Evolutionary conservation across 2,113 vertebrate genomes (phyloP), one percentile per base, ranked within the genome.

Genomic region (Gopherus flavomarginatus): DNA sequence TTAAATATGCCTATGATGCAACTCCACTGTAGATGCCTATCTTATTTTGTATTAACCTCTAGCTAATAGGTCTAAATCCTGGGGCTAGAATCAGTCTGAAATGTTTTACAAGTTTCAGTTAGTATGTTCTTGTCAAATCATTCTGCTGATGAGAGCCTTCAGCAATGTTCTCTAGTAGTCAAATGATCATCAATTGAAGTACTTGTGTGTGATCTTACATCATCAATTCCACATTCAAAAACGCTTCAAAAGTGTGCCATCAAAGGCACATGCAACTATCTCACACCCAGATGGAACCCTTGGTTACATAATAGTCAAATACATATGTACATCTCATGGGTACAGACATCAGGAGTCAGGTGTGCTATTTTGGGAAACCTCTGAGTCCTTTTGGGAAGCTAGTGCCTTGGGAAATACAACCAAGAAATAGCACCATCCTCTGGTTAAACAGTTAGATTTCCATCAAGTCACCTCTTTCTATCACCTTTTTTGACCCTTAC

Each of bases 351-450:
- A 50, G 7, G 77, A 80, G 11, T n/a, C 38, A 75, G 75, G 53
- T 26, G 12, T 47, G 72, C 0, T 1, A 31, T 42, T 82, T 65
- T 14, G 92, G 12, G 54, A 65, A 96, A 83, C 0, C 49, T 78
- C 26, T 29, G 92, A 29, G 47, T 95, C 72, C 16, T 89, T 81
- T 78, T 54, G 22, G 38, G 93, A 50, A 96, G 86, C 53, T 81
- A 72, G 59, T 88, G 62, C 69, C 84, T 22, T 17, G 57, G 35
- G 8, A 59, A 62, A 88, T 56, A 26, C 42, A 24, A 90, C 29
- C 59, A 31, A 92, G 38, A 57, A 26, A 56, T 38, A 59, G 44
- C 5, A 65, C 59, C 69, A 72, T 38, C 69, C 69, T 72, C n/a
- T 72, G 8, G 59, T 22, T 38, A 72, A 72, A 7, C 35, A 22